Conservation (phyloP, 2,797 vertebrate species). For the Meda fulgida region DNA sequence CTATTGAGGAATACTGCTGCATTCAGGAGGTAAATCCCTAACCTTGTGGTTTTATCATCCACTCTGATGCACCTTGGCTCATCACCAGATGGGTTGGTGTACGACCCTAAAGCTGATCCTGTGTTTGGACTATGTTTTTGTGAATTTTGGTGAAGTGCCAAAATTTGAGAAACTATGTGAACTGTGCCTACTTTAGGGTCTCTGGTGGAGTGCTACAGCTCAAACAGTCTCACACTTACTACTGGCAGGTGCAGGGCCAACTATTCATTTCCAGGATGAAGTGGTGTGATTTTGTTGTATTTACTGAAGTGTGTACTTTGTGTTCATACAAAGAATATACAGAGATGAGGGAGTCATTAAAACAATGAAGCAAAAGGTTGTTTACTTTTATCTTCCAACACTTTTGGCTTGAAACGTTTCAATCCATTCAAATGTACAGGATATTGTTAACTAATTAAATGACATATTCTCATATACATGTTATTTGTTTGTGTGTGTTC, state of each 20-base stretch:
- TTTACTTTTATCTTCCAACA: not conserved
- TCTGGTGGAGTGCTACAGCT: not conserved
- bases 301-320: too few species aligned
- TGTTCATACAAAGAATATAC: not conserved
- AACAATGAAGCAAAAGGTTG: not conserved
- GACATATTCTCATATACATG: too few species aligned
- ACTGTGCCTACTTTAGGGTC: not conserved
- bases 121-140: conserved; percentile 28
- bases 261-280: too few species aligned
- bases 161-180: conserved; percentile 1
- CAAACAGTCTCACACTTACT: not conserved
- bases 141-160: too few species aligned
- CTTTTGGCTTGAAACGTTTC: too few species aligned
- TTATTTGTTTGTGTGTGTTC: too few species aligned
- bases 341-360: not conserved
- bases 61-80: conserved; percentile 37
- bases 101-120: not conserved
- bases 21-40: conserved; percentile 33
- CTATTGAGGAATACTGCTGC: conserved; percentile 15
- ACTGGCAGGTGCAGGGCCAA: not conserved
- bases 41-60: conserved; percentile 33
- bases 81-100: conserved; percentile 28
- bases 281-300: too few species aligned
- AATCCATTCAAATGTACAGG: too few species aligned
- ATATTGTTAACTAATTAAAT: too few species aligned